Percentiles rank a stretch among this genome's conserved stretches.
These are phyloP conservation scores for Notarius quadriscutis DNA, from an alignment of 2,113 vertebrate genomes.

Conservation along the genomic window DNA sequence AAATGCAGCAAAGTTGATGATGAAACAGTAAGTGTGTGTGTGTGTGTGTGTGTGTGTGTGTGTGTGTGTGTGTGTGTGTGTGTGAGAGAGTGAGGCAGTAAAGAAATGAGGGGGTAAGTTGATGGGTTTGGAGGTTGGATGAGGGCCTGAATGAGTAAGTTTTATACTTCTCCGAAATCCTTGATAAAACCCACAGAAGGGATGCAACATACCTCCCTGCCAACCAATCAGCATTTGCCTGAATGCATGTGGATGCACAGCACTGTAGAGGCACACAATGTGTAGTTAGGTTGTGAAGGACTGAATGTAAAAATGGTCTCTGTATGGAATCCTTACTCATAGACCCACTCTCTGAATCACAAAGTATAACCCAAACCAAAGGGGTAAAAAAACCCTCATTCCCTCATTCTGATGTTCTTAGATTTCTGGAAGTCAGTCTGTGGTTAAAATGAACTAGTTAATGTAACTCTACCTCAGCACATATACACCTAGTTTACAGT, in stretches of 20 bases:
- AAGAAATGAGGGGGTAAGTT: background rate
- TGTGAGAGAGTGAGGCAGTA: background rate
- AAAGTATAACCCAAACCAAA: background rate
- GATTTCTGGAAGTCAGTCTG: background rate
- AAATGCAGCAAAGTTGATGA: slow-evolving; percentile 60
- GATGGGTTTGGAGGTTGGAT: background rate
- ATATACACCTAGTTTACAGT: background rate
- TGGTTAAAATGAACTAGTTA: background rate
- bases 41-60: background rate
- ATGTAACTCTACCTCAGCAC: background rate
- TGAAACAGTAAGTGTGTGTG: slow-evolving; percentile 54
- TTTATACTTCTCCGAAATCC: background rate
- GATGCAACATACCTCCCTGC: background rate
- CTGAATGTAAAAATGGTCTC: background rate
- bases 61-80: slow-evolving; percentile 1
- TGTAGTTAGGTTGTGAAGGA: no score
- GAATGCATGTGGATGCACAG: background rate
- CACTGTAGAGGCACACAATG: background rate
- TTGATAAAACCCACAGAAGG: background rate
- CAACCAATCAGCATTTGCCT: background rate
- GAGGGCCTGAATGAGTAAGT: background rate
- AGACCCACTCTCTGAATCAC: background rate
- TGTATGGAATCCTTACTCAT: background rate
- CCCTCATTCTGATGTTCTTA: no score
- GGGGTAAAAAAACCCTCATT: background rate